Evolutionary conservation across 2,888 invertebrate genomes (phyloP).

Genomic region (Clostera curtula): DNA sequence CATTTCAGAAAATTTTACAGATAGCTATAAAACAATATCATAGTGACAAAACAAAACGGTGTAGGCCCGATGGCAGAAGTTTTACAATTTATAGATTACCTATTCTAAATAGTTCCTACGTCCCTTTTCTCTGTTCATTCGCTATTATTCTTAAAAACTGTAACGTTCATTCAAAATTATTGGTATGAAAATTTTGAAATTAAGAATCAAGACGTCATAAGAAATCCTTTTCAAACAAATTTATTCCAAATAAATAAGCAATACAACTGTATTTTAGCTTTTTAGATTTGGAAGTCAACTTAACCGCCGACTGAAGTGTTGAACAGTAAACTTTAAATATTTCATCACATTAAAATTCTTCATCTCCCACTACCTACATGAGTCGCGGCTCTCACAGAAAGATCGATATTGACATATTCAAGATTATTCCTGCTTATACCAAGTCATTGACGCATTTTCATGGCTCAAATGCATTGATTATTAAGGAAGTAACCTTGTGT

Average conservation of each 20-base stretch:
- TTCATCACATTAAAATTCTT: conserved; percentile 22
- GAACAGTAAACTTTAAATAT: conserved; percentile 20
- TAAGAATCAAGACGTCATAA: too few species aligned
- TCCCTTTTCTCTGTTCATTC: too few species aligned
- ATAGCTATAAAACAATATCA: too few species aligned
- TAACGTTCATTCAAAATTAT: too few species aligned
- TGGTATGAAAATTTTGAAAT: too few species aligned
- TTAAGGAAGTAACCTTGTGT: conserved; percentile 14
- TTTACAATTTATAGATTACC: too few species aligned
- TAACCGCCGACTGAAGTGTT: conserved; percentile 1
- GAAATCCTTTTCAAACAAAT: too few species aligned
- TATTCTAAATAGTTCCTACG: too few species aligned
- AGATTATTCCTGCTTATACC: conserved; percentile 1
- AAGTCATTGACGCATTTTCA: conserved; percentile 21
- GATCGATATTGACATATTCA: conserved; percentile 1
- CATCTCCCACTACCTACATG: conserved; percentile 9
- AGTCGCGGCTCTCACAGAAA: conserved; percentile 3
- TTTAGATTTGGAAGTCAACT: conserved; percentile 11
- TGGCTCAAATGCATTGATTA: conserved; percentile 22
- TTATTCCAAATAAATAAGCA: conserved; percentile 6
- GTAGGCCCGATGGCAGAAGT: too few species aligned
- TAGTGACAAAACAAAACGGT: too few species aligned
- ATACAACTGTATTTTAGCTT: conserved; percentile 5
- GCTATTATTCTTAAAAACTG: too few species aligned
- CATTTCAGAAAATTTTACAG: too few species aligned